Base-by-base conservation (phyloP, 2,113 vertebrate genomes). In the Campylomormyrus numenius region DNA sequence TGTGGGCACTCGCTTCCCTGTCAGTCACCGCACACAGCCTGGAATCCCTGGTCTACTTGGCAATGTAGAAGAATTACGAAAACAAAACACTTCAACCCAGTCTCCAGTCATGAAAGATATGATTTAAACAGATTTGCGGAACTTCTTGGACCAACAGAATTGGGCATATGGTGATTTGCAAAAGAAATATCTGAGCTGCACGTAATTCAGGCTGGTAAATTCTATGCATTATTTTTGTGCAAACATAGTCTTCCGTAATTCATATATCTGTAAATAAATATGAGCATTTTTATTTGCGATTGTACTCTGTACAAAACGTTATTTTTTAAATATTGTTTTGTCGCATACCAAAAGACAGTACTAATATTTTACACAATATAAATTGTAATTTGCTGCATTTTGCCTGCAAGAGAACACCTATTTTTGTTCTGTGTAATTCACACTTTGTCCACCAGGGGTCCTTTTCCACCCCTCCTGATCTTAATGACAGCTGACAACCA, bases 401-500 rank as follows among this genome's bases (percentile, higher is more conserved):
- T 48, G 45, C 42, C 21, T n/a, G 10, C 10, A 24, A 46, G n/a
- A 46, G 45, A 11, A 48, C 19, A 46, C 83, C 45, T n/a, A n/a
- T 24, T 45, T 53, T 31, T n/a, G 52, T 77, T 90, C 46, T 70
- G 90, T 96, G 95, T 93, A 94, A 87, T 93, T 80, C 94, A 87
- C 48, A 2, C 6, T 89, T 45, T 91, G 39, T 93, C 96, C 95
- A 96, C 91, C 93, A 96, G 95, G 94, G 94, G 94, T 93, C 94
- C 95, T 93, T 93, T 92, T 21, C 95, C 93, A 90, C 89, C 9
- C 49, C 88, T 77, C 27, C 45, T 91, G 56, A 50, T 86, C 27
- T 85, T 90, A 74, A 56, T 62, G 77, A 88, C 87, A 62, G 87
- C 52, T 62, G 80, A 56, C 80, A 58, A 58, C 66, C 48, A 74